Conservation (phyloP, 2,113 vertebrate genomes). For the Cochlearius cochlearius region DNA sequence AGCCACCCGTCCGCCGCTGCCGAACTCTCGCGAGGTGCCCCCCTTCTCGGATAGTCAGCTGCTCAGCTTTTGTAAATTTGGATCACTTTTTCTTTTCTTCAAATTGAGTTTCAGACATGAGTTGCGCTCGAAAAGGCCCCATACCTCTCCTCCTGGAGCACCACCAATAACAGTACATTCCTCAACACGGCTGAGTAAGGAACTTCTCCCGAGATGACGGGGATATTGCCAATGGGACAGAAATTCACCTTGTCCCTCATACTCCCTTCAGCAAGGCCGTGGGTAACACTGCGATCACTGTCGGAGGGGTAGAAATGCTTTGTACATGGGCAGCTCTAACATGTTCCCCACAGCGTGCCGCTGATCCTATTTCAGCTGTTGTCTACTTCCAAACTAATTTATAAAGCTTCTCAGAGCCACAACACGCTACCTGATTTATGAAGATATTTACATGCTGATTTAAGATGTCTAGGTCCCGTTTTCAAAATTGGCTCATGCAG, state of each 20-base stretch:
- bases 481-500: neutral
- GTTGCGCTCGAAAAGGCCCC: neutral
- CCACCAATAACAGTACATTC: accelerated
- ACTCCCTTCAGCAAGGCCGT: neutral
- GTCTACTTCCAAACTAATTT: neutral
- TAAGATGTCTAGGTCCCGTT: neutral
- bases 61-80: neutral
- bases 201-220: neutral
- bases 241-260: neutral
- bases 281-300: accelerated
- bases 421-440: neutral
- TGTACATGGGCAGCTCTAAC: neutral
- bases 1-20: accelerated
- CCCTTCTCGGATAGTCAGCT: neutral
- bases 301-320: neutral
- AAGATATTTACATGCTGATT: neutral
- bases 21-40: neutral
- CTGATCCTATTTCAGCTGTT: neutral
- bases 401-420: neutral
- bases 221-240: neutral
- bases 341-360: accelerated
- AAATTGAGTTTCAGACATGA: neutral
- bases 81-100: neutral
- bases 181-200: neutral
- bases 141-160: neutral